Conservation (phyloP, 92 coral and sea anemone species). For the Ricordea florida region DNA sequence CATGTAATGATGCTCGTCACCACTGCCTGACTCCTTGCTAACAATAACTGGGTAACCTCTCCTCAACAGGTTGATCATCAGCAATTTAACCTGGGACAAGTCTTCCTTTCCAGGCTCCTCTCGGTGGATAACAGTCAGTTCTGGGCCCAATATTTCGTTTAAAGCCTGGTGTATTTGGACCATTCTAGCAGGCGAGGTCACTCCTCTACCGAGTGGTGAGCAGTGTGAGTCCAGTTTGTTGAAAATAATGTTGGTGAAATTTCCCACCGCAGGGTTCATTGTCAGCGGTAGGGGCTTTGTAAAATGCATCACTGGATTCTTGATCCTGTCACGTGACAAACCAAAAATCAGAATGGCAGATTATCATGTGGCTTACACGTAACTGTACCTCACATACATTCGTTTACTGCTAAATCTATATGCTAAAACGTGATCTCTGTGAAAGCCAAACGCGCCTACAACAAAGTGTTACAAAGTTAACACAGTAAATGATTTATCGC, state of each 20-base stretch:
- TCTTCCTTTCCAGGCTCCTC: neutral
- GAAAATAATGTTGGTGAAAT: conserved; percentile 29
- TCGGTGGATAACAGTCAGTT: conserved; percentile 22
- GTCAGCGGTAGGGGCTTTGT: conserved; percentile 35
- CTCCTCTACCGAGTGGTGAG: conserved; percentile 43
- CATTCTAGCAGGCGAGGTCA: conserved; percentile 71
- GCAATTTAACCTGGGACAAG: neutral
- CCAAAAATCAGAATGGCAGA: neutral
- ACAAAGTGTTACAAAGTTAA: neutral
- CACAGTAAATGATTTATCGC: neutral
- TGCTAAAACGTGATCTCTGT: neutral
- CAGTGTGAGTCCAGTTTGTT: conserved; percentile 38
- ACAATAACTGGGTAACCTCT: conserved; percentile 74
- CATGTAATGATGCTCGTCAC: conserved; percentile 53
- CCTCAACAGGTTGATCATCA: conserved; percentile 33
- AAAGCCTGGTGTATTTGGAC: conserved; percentile 51
- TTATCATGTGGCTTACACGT: neutral
- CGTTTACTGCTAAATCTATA: neutral
- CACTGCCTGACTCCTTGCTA: conserved; percentile 47
- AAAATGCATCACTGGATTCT: neutral
- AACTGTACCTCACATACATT: neutral
- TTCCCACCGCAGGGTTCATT: conserved; percentile 29
- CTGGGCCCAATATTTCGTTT: conserved; percentile 14
- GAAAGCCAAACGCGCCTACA: too few relatives aligned
- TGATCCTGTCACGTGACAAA: neutral